These are phyloP conservation scores for Engystomops pustulosus DNA, from an alignment of 2,113 vertebrate genomes.

Conservation along the genomic window DNA sequence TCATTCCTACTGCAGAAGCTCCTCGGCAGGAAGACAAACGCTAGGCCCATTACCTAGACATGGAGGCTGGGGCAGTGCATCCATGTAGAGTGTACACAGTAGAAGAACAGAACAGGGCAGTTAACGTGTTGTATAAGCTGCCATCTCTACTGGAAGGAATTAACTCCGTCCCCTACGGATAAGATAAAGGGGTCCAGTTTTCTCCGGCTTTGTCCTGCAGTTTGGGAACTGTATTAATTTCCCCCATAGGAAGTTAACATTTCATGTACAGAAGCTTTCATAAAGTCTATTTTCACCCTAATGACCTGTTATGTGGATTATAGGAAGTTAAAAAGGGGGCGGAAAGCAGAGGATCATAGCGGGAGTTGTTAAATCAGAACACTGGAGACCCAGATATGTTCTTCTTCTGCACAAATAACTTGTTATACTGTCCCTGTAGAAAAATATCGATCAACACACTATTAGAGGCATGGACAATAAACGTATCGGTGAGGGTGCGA, in stretches of 20 bases:
- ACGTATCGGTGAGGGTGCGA: too few relatives aligned
- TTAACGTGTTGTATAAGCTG: neutral
- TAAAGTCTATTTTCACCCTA: neutral
- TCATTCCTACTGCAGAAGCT: constrained; percentile 46
- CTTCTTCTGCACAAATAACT: neutral
- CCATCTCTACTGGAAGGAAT: too few relatives aligned
- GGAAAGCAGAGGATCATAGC: neutral
- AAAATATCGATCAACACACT: too few relatives aligned
- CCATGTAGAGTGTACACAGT: neutral
- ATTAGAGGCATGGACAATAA: too few relatives aligned
- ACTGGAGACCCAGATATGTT: neutral
- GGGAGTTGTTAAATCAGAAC: neutral
- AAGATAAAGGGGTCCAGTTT: neutral
- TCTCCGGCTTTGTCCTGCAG: neutral
- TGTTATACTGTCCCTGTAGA: neutral
- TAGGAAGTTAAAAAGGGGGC: neutral
- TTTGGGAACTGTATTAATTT: neutral
- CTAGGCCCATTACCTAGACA: neutral
- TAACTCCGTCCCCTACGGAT: neutral
- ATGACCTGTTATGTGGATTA: neutral
- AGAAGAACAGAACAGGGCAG: neutral
- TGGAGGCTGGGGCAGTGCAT: neutral
- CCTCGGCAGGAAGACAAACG: constrained; percentile 24
- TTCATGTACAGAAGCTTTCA: neutral
- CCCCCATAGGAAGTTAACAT: neutral